Percentiles rank a stretch among this genome's conserved stretches.
Conservation (phyloP, 2,113 vertebrate species). For the Charadrius vociferus region DNA sequence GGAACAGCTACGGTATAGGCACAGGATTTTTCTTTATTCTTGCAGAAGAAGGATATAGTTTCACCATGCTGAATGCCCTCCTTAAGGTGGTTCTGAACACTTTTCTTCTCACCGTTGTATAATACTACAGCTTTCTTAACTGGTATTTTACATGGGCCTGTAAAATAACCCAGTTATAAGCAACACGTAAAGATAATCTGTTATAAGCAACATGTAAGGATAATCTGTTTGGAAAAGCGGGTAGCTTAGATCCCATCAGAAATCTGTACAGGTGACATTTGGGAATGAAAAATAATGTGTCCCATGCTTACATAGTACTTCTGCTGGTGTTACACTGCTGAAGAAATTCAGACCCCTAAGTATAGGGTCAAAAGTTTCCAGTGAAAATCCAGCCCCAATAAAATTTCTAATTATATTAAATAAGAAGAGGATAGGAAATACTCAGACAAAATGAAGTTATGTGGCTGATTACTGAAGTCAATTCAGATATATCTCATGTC, state of each 20-base stretch:
- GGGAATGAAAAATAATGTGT: background rate
- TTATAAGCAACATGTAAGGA: background rate
- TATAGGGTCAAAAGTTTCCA: background rate
- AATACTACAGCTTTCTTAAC: constrained; percentile 85
- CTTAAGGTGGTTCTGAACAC: constrained; percentile 80
- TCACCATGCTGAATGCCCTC: constrained; percentile 82
- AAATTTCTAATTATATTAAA: background rate
- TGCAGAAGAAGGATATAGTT: constrained; percentile 84
- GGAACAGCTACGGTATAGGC: constrained; percentile 79
- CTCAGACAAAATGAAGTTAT: background rate
- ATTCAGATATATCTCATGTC: background rate
- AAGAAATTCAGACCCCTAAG: background rate
- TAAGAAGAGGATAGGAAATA: background rate
- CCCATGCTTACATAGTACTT: background rate
- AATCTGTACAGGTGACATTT: background rate
- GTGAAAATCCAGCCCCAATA: background rate
- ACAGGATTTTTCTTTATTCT: constrained; percentile 82
- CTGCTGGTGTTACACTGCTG: background rate
- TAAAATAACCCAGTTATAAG: background rate
- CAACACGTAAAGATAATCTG: background rate
- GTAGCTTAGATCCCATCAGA: background rate
- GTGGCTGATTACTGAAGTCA: background rate
- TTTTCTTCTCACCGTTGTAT: constrained; percentile 78
- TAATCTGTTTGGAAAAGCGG: background rate
- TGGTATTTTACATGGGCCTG: constrained; percentile 85